A percentile compares a stretch with the other conserved stretches of the same genome.
Conservation (phyloP, 1,140 invertebrate species). For the Lordiphosa mommai region DNA sequence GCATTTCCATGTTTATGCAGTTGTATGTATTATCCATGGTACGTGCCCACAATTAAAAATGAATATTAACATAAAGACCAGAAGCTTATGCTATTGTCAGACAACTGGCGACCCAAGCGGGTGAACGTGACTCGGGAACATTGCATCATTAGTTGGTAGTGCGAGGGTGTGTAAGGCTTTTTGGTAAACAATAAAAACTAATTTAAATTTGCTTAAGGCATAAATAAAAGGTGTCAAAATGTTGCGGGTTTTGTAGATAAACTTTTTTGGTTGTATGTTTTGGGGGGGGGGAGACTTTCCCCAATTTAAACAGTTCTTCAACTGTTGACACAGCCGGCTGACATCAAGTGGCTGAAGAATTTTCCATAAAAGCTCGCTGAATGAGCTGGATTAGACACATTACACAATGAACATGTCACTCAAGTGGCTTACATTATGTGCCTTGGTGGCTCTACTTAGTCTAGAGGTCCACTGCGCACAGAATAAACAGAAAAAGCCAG, state of each 20-base stretch:
- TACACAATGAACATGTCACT: conserved; percentile 40
- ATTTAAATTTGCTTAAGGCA: conserved; percentile 74
- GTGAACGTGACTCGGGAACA: conserved; percentile 57
- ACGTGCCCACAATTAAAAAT: conserved; percentile 73
- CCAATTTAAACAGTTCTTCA: conserved; percentile 24
- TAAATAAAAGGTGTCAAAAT: conserved; percentile 66
- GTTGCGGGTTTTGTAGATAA: conserved; percentile 26
- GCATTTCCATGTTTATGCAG: conserved; percentile 67
- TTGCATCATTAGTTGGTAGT: conserved; percentile 62
- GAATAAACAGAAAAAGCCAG: conserved; percentile 28
- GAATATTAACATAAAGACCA: conserved; percentile 59
- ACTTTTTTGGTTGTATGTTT: conserved; percentile 3
- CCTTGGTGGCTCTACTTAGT: conserved; percentile 40
- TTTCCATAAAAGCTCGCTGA: conserved; percentile 41
- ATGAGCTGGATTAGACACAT: conserved; percentile 26
- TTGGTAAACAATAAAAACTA: conserved; percentile 68
- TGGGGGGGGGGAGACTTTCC: conserved; percentile 13
- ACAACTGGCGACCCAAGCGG: conserved; percentile 48
- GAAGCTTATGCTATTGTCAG: conserved; percentile 21
- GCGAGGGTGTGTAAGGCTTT: background rate
- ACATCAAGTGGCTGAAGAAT: background rate
- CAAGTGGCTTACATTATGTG: conserved; percentile 48
- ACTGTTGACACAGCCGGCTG: conserved; percentile 42
- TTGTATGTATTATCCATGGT: conserved; percentile 45
- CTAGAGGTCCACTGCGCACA: background rate